These are phyloP conservation scores for Periphyllus acericola DNA, from an alignment of 2,888 invertebrate species.

Conservation along the genomic window DNA sequence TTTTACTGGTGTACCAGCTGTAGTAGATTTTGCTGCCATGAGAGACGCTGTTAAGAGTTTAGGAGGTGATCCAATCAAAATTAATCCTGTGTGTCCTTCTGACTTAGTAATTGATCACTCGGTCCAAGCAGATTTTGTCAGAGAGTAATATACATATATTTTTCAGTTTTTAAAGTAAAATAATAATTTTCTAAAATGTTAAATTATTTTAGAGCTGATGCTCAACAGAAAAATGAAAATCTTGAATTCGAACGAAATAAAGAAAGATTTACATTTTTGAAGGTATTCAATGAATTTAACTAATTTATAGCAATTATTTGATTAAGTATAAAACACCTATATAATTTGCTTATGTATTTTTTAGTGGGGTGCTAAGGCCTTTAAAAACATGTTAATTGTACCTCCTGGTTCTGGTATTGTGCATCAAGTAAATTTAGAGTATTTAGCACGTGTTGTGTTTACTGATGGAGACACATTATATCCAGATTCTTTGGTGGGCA, in stretches of 20 bases:
- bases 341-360: conserved; percentile 64
- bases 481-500: conserved; percentile 94
- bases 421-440: conserved; percentile 98
- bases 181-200: conserved; percentile 43
- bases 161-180: conserved; percentile 41
- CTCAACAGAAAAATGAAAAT: conserved; percentile 90
- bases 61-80: conserved; percentile 89
- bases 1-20: conserved; percentile 96
- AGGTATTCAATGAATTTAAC: conserved; percentile 72
- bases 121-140: conserved; percentile 93
- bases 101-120: conserved; percentile 99
- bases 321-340: conserved; percentile 2
- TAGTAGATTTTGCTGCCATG: conserved; percentile 99
- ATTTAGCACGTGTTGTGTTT: conserved; percentile 91
- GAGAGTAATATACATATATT: conserved; percentile 70
- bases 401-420: conserved; percentile 99
- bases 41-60: conserved; percentile 89
- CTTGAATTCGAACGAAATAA: conserved; percentile 95
- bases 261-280: conserved; percentile 94
- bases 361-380: conserved; percentile 96
- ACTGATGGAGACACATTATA: conserved; percentile 74
- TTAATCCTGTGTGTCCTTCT: conserved; percentile 97
- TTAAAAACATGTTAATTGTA: conserved; percentile 95
- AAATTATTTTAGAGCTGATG: conserved; percentile 77
- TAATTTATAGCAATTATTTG: neutral